Conservation (phyloP, 1,140 invertebrate genomes). For the Dendroctonus valens region DNA sequence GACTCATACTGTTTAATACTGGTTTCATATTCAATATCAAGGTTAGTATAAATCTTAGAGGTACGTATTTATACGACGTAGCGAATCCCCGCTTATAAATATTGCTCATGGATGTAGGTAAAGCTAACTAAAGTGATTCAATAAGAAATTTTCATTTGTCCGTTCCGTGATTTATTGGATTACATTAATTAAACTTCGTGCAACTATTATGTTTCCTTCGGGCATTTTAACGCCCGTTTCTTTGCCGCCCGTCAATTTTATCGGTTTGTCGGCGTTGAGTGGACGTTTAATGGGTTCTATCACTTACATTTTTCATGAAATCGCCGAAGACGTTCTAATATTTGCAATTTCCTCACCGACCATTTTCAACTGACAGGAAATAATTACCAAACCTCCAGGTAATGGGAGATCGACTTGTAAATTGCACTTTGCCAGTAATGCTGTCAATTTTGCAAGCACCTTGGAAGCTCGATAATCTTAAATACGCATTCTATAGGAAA, state of each 20-base stretch:
- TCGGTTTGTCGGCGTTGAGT: background rate
- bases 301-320: background rate
- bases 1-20: conserved; percentile 34
- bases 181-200: conserved; percentile 34
- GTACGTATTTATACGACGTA: conserved; percentile 29
- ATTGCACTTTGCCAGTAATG: too few species aligned
- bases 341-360: too few species aligned
- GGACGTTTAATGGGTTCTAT: conserved; percentile 7
- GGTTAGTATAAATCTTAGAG: conserved; percentile 32
- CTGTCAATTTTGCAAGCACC: too few species aligned
- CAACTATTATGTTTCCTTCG: conserved; percentile 26
- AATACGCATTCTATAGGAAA: too few species aligned
- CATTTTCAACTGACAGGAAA: too few species aligned
- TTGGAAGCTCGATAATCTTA: too few species aligned
- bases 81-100: conserved; percentile 31
- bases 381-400: too few species aligned
- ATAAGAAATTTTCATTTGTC: conserved; percentile 32
- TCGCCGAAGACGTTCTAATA: too few species aligned
- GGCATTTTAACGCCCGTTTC: conserved; percentile 18
- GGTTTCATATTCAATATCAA: conserved; percentile 37
- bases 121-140: conserved; percentile 30
- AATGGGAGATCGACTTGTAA: too few species aligned
- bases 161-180: conserved; percentile 33
- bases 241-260: conserved; percentile 5
- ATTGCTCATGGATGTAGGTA: conserved; percentile 30